phyloP scores from a whole-genome alignment of 2,113 vertebrate genomes.

The Mionectes macconnelli region DNA sequence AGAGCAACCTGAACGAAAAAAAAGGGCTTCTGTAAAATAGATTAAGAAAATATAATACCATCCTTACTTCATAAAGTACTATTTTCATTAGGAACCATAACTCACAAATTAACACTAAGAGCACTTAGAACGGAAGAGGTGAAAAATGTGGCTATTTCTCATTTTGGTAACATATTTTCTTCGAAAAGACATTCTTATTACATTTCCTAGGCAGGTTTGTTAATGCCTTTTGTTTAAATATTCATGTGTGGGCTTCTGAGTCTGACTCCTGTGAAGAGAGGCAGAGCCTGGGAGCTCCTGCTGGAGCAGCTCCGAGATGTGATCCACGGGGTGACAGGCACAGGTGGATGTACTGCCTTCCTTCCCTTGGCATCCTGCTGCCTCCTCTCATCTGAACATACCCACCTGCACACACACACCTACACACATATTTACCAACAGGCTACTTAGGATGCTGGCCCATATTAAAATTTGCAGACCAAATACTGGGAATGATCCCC shows the following conservation, averaged over 20 bases:
- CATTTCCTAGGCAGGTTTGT: conserved; percentile 12
- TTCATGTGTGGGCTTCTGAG: background rate
- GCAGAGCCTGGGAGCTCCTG: background rate
- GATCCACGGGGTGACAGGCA: background rate
- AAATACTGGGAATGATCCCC: fast-evolving
- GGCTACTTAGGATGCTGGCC: background rate
- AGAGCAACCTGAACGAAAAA: conserved; percentile 14
- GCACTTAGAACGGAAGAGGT: background rate
- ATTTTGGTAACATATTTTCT: conserved; percentile 6
- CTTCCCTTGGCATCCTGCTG: background rate
- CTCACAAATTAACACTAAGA: conserved; percentile 42
- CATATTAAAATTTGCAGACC: background rate
- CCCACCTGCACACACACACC: fast-evolving
- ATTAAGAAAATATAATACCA: conserved; percentile 29
- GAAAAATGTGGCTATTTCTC: conserved; percentile 12
- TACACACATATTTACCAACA: fast-evolving
- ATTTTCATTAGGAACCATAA: conserved; percentile 39
- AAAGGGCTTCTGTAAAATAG: conserved; percentile 21
- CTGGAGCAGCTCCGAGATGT: background rate
- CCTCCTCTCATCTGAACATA: background rate
- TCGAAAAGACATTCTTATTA: background rate
- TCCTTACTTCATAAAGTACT: background rate
- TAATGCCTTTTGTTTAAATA: conserved; percentile 57
- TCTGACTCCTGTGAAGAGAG: background rate
- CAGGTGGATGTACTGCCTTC: background rate